Evolutionary conservation across 2,888 invertebrate genomes (phyloP), one percentile per base, ranked within the genome.

Genomic region (Ophioninae sp.): DNA sequence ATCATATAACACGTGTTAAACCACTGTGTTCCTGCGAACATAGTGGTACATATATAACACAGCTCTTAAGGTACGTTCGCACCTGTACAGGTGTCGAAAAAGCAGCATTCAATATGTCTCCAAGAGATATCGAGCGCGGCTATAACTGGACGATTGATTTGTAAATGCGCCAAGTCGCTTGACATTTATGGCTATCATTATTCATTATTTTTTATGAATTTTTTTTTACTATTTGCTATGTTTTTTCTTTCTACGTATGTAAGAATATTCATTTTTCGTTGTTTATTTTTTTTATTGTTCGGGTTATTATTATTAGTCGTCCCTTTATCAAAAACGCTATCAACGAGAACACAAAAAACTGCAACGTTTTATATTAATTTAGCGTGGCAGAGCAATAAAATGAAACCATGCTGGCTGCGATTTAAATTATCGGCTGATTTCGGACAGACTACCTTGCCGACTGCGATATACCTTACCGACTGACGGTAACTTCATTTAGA

Each of bases 31-130:
- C 23, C 51, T 41, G 58, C 58, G 39, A 9, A 37, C 56, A 75
- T 17, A 59, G 68, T 68, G 20, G 20, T 67, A 72, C 65, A 79
- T 72, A 65, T 44, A 22, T 61, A 59, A 59, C 39, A 58, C 22
- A 77, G 64, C 65, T 73, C 58, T 67, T 74, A 67, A 59, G 56
- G 17, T 73, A 71, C 77, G 39, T 75, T 84, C 81, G 71, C 83
- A 84, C 83, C 74, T 84, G 83, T 63, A 10, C 64, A 75, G 74
- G 78, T 81, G 83, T 78, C 83, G 71, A 84, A 81, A 59, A 61
- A 75, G 59, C 59, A 59, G 59, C 64, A 64, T 64, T 23, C 37
- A 13, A 23, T 23, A 37, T n/a, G 30, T 37, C 30, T 37, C 59
- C 59, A 22, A 59, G 8, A 7, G 59, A 20, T 22, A 22, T 59